A percentile compares a stretch with the other conserved stretches of the same genome.
Evolutionary conservation across 2,888 invertebrate genomes (phyloP).

Genomic region (Philhelius pedissequus): DNA sequence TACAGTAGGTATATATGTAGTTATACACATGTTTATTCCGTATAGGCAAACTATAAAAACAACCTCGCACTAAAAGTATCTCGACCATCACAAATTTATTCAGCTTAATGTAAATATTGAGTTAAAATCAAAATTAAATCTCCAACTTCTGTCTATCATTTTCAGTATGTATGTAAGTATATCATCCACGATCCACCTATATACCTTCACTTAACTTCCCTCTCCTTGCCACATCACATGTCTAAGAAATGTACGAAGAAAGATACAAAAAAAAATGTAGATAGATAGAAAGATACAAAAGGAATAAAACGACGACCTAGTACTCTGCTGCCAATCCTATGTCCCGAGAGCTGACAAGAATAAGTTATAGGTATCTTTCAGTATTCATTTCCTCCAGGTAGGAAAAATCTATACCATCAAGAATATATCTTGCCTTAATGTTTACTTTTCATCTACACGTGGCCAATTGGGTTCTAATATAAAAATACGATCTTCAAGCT

Average conservation of each 20-base stretch:
- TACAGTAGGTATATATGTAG: no score
- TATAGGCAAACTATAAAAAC: background rate
- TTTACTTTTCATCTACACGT: conserved; percentile 58
- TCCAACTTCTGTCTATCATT: background rate
- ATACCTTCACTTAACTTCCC: background rate
- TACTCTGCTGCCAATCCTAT: conserved; percentile 13
- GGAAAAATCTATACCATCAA: background rate
- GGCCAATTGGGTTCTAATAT: conserved; percentile 55
- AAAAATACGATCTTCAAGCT: conserved; percentile 35
- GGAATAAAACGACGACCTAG: background rate
- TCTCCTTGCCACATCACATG: background rate
- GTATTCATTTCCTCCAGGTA: background rate
- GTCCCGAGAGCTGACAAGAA: background rate
- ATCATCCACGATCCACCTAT: background rate
- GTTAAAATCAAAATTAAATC: conserved; percentile 8
- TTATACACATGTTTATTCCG: background rate
- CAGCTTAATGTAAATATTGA: conserved; percentile 39
- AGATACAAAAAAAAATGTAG: background rate
- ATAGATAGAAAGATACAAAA: background rate
- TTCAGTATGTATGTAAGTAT: background rate
- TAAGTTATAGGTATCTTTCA: background rate
- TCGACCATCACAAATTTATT: conserved; percentile 58
- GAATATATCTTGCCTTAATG: conserved; percentile 3
- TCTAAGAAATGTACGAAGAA: background rate
- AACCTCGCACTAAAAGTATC: conserved; percentile 37